Evolutionary conservation across 2,888 invertebrate genomes (phyloP).

Genomic region (Drosophila mimetica): DNA sequence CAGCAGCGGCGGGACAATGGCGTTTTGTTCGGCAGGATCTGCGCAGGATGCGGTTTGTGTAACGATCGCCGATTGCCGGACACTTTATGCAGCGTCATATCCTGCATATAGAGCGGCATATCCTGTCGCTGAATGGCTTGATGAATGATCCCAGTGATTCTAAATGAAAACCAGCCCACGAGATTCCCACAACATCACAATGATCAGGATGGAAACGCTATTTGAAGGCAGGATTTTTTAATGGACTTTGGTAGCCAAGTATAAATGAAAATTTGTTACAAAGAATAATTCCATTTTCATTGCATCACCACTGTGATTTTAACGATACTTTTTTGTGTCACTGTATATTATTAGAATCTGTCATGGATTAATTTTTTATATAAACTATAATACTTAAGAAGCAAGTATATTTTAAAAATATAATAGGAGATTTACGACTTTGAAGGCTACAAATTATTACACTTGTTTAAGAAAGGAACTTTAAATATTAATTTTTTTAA

Average conservation of each 20-base stretch:
- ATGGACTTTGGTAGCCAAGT: not conserved
- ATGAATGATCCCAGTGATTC: conserved; percentile 52
- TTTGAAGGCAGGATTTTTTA: not conserved
- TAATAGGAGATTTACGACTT: too few species aligned
- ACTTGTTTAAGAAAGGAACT: too few species aligned
- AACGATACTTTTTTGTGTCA: not conserved
- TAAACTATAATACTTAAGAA: too few species aligned
- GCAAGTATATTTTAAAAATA: too few species aligned
- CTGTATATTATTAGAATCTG: too few species aligned
- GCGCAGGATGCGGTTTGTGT: conserved; percentile 46
- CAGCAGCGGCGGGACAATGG: conserved; percentile 12
- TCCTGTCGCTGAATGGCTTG: conserved; percentile 48
- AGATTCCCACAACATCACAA: conserved; percentile 16
- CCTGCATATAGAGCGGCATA: conserved; percentile 68
- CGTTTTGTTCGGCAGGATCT: conserved; percentile 22
- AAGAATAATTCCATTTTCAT: not conserved
- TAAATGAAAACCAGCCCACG: conserved; percentile 15
- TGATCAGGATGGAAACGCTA: not conserved
- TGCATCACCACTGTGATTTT: not conserved
- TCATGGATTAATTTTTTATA: too few species aligned
- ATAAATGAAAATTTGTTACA: not conserved
- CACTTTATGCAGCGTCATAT: conserved; percentile 60
- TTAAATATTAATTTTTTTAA: too few species aligned
- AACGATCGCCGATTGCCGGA: conserved; percentile 9
- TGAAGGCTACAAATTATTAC: too few species aligned